A percentile compares a stretch with the other conserved stretches of the same genome.
Conservation (phyloP, 2,113 vertebrate genomes). For the Origma solitaria region DNA sequence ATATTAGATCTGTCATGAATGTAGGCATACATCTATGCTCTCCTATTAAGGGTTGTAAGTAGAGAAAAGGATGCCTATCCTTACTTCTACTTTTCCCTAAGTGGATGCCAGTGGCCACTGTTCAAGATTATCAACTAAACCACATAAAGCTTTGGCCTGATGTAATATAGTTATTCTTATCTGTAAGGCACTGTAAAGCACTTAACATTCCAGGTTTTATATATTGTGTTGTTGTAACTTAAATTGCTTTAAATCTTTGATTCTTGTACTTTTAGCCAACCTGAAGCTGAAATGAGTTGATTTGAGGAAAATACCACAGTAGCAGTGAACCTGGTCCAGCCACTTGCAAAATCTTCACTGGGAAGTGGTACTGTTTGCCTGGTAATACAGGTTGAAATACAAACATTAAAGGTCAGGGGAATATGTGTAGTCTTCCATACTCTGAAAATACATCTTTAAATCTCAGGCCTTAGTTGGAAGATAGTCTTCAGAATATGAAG, state of each 20-base stretch:
- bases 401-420: neutral
- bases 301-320: neutral
- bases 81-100: neutral
- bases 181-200: neutral
- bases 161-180: neutral
- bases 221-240: neutral
- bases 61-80: neutral
- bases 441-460: neutral
- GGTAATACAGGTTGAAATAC: neutral
- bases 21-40: accelerated
- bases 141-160: neutral
- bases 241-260: neutral
- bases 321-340: neutral
- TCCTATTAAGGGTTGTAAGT: neutral
- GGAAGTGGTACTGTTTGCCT: neutral
- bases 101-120: neutral
- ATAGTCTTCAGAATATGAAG: neutral
- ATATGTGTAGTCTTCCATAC: neutral
- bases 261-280: neutral
- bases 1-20: neutral
- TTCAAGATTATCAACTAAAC: neutral
- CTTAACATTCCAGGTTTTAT: neutral
- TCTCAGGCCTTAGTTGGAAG: neutral
- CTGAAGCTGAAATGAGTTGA: neutral
- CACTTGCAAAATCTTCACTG: neutral